Percentiles rank a stretch among this genome's conserved stretches.
These are phyloP conservation scores for Dendrocopos noguchii DNA, from an alignment of 2,113 vertebrate genomes.

Conservation along the genomic window DNA sequence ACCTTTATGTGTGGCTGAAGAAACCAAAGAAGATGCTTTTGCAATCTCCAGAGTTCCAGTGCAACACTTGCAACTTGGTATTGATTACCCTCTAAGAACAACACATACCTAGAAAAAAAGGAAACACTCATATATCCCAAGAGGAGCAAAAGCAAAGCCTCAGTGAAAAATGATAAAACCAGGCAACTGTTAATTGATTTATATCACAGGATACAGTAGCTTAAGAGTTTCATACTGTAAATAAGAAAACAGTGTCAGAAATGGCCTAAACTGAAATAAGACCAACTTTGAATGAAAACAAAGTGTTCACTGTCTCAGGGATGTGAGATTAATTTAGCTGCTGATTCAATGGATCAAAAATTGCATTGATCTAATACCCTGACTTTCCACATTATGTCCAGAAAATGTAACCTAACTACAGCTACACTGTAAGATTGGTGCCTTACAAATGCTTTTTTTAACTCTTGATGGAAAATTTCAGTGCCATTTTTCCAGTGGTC, in stretches of 20 bases:
- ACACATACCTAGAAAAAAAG: not conserved
- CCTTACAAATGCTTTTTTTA: not conserved
- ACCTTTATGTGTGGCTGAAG: not conserved
- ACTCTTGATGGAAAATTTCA: slow-evolving; percentile 25
- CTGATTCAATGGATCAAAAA: slow-evolving; percentile 11
- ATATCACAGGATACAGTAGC: not conserved
- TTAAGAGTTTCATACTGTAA: not conserved
- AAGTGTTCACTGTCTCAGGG: not conserved
- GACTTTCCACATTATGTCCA: not conserved
- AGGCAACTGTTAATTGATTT: not conserved
- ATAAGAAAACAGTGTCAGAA: not conserved
- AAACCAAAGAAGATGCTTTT: not conserved
- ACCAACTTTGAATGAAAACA: not conserved
- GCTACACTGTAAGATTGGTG: not conserved
- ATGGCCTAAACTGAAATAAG: slow-evolving; percentile 3
- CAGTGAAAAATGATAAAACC: not conserved
- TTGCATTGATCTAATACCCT: not conserved
- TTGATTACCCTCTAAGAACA: not conserved
- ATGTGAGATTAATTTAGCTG: not conserved
- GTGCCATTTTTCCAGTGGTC: not conserved
- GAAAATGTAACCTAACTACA: not conserved
- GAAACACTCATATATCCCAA: not conserved
- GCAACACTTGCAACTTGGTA: not conserved
- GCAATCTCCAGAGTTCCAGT: not conserved
- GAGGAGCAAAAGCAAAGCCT: not conserved